A percentile compares a stretch with the other conserved stretches of the same genome.
These are phyloP conservation scores for Nothocercus nigrocapillus DNA, from an alignment of 2,113 vertebrate genomes.

Conservation along the genomic window DNA sequence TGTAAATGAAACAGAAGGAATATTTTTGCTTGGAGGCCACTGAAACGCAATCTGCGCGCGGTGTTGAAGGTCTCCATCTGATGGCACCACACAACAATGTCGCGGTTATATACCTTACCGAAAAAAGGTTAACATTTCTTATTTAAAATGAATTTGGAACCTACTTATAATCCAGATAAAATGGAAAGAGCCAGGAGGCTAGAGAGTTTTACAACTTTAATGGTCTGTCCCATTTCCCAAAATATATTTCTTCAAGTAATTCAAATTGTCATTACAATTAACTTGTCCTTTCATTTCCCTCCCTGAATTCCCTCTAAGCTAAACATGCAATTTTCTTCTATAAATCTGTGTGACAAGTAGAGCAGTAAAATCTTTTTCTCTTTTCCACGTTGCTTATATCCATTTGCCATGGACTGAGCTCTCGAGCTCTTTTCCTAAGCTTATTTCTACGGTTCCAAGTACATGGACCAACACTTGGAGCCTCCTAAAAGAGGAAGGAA, in stretches of 20 bases:
- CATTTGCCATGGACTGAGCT: background rate
- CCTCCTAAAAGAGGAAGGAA: background rate
- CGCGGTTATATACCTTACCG: conserved; percentile 35
- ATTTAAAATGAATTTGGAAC: background rate
- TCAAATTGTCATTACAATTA: conserved; percentile 56
- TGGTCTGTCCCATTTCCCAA: conserved; percentile 37
- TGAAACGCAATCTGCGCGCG: background rate
- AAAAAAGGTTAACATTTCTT: conserved; percentile 8
- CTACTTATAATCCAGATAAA: conserved; percentile 32
- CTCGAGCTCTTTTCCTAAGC: conserved; percentile 3
- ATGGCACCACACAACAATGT: background rate
- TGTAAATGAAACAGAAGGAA: background rate
- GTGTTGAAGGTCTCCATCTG: background rate
- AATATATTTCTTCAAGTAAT: conserved; percentile 64
- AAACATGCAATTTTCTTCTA: conserved; percentile 55
- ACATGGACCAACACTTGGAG: background rate
- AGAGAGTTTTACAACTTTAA: conserved; percentile 19
- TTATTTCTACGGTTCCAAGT: conserved; percentile 6
- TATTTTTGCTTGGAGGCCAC: background rate
- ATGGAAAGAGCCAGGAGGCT: background rate
- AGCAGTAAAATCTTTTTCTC: conserved; percentile 27
- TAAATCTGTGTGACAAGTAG: conserved; percentile 61
- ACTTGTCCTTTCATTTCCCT: conserved; percentile 50
- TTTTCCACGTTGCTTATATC: background rate
- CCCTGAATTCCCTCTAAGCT: conserved; percentile 46